Conservation (phyloP, 2,797 vertebrate species). For the Rallus crepitans region DNA sequence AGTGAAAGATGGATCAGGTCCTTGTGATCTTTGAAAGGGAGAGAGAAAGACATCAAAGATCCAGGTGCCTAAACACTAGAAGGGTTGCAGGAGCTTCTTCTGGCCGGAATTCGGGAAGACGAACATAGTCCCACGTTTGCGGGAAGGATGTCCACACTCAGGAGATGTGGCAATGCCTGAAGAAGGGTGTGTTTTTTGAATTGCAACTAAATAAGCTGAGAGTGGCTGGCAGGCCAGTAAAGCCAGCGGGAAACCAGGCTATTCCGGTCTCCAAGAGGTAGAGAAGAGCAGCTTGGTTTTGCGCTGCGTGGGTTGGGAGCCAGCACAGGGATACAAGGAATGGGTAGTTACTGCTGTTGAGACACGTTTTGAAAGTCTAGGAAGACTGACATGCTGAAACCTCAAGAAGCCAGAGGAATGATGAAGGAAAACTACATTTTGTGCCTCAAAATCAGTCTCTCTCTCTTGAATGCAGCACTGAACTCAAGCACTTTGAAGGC, state of each 20-base stretch:
- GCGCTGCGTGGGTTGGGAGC: background rate
- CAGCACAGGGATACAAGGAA: background rate
- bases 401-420: background rate
- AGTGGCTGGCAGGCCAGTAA: constrained; percentile 24
- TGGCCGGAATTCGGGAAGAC: background rate
- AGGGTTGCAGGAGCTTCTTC: background rate
- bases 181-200: constrained; percentile 54
- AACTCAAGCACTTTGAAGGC: background rate
- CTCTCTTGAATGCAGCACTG: background rate
- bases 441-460: background rate
- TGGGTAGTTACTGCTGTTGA: background rate
- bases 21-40: background rate
- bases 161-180: constrained; percentile 41
- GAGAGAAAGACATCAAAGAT: background rate
- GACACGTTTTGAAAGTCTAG: background rate
- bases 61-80: background rate
- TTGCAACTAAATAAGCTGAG: constrained; percentile 36
- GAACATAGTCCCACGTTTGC: constrained; percentile 18
- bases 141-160: constrained; percentile 6
- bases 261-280: constrained; percentile 25
- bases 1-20: background rate
- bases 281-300: constrained; percentile 20
- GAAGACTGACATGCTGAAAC: background rate
- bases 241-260: constrained; percentile 15
- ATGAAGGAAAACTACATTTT: background rate